A percentile compares a stretch with the other conserved stretches of the same genome.
Conservation (phyloP, 2,888 invertebrate genomes). For the Antitype chi region DNA sequence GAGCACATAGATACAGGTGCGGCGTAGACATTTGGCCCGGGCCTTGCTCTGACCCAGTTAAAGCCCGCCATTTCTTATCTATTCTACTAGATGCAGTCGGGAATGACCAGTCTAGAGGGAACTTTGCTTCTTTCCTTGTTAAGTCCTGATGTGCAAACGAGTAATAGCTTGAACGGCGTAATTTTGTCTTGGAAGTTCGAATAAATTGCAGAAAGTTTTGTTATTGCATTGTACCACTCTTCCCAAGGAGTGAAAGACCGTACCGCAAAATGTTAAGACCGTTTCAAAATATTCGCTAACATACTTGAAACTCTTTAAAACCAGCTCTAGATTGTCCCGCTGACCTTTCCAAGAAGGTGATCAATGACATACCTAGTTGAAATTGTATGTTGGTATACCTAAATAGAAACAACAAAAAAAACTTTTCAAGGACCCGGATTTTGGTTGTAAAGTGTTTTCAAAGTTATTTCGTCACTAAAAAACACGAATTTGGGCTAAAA, state of each 20-base stretch:
- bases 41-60: conserved; percentile 72
- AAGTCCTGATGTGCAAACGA: conserved; percentile 42
- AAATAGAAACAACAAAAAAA: conserved; percentile 9
- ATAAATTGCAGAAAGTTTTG: conserved; percentile 34
- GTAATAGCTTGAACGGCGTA: conserved; percentile 37
- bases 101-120: conserved; percentile 56
- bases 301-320: conserved; percentile 14
- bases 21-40: conserved; percentile 65
- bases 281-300: conserved; percentile 15
- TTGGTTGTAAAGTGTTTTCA: conserved; percentile 10
- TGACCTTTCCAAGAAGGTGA: conserved; percentile 19
- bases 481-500: conserved; percentile 12
- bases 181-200: conserved; percentile 47
- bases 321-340: neutral
- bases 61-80: conserved; percentile 65
- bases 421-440: neutral
- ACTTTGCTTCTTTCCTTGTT: conserved; percentile 59
- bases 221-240: conserved; percentile 20
- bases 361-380: neutral
- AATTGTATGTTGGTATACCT: neutral
- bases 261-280: conserved; percentile 10
- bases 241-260: conserved; percentile 18
- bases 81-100: conserved; percentile 64
- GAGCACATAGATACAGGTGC: conserved; percentile 65
- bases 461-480: conserved; percentile 7